phyloP scores from a whole-genome alignment of 2,797 vertebrate genomes.

The Ptychadena robeensis region DNA sequence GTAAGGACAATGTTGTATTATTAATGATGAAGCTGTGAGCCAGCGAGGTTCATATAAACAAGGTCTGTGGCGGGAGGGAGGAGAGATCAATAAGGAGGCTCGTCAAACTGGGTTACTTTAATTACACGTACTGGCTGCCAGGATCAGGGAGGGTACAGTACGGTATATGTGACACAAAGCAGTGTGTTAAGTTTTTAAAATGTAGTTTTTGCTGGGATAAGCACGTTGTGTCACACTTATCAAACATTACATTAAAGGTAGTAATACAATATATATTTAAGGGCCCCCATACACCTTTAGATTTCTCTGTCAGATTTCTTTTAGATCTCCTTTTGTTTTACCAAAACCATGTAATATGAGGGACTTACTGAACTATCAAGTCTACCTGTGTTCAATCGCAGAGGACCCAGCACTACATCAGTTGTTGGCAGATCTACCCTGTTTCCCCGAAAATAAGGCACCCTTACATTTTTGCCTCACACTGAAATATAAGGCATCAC shows the following conservation, averaged over 20 bases:
- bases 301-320: no score
- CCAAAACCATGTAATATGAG: no score
- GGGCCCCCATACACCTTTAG: no score
- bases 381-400: no score
- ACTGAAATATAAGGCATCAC: no score
- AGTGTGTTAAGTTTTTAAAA: background rate
- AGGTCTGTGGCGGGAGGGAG: background rate
- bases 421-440: no score
- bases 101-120: constrained; percentile 26
- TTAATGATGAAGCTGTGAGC: background rate
- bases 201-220: constrained; percentile 5
- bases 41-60: background rate
- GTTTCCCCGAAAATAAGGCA: no score
- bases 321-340: no score
- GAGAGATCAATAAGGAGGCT: constrained; percentile 15
- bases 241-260: background rate
- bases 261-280: no score
- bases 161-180: background rate
- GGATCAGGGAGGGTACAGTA: background rate
- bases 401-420: no score
- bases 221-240: background rate
- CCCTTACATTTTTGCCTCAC: no score
- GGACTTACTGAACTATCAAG: no score
- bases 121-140: constrained; percentile 7
- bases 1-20: constrained; percentile 18